A percentile compares a stretch with the other conserved stretches of the same genome.
These are phyloP conservation scores for Myxocyprinus asiaticus DNA, from an alignment of 2,113 vertebrate genomes.

Conservation along the genomic window DNA sequence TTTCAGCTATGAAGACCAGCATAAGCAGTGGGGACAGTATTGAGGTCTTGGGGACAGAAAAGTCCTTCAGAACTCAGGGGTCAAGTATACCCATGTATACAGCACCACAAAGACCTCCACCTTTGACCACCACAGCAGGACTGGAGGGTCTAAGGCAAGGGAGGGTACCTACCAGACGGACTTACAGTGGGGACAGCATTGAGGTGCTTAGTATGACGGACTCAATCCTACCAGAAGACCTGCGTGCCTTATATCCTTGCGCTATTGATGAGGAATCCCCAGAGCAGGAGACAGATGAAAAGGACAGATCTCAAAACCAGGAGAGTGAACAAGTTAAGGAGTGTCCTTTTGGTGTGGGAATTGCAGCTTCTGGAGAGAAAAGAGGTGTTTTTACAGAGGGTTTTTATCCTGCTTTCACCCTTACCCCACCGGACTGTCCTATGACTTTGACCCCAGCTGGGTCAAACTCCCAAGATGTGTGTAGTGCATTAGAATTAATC, in stretches of 20 bases:
- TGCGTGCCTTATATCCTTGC: conserved; percentile 83
- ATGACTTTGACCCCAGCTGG: conserved; percentile 52
- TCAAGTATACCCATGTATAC: conserved; percentile 56
- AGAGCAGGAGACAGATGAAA: conserved; percentile 50
- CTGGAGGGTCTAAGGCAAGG: not conserved
- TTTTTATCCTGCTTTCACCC: not conserved
- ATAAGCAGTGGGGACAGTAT: conserved; percentile 94
- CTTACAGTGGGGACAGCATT: conserved; percentile 77
- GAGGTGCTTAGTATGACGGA: conserved; percentile 88
- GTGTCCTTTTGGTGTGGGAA: conserved; percentile 27
- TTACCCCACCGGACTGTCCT: conserved; percentile 47
- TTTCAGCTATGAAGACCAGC: conserved; percentile 83
- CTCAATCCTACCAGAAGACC: conserved; percentile 86
- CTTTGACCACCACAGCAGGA: conserved; percentile 1
- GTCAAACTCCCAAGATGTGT: conserved; percentile 46
- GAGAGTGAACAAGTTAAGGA: conserved; percentile 15
- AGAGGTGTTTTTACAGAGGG: conserved; percentile 63
- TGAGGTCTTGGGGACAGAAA: conserved; percentile 91
- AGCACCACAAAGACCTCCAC: conserved; percentile 67
- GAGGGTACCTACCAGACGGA: conserved; percentile 70
- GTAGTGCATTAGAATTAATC: conserved; percentile 44
- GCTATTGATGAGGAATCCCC: conserved; percentile 89
- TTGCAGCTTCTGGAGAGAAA: conserved; percentile 46
- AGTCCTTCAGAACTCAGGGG: conserved; percentile 69
- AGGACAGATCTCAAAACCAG: not conserved